Base-by-base conservation (phyloP, 2,888 invertebrate genomes). In the Pheosia tremula region DNA sequence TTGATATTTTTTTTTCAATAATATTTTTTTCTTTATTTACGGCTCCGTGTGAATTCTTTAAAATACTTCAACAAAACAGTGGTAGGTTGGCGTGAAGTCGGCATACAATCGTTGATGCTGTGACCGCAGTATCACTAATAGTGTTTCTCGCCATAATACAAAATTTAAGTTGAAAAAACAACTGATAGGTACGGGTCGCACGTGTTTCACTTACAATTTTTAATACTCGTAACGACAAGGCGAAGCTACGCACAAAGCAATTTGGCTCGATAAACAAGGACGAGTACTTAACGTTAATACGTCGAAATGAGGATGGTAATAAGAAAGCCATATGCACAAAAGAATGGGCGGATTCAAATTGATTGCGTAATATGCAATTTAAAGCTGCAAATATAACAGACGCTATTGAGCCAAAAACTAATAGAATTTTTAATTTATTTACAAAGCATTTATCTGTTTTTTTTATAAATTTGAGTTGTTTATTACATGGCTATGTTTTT, bases 141-240 rank as follows among this genome's bases (percentile, higher is more conserved):
- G 24, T 24, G 24, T 24, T 24, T 24, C 24, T 24, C 24, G 24
- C 24, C 24, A 5, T 47, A 47, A 55, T 56, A 41, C 10, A 55
- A 45, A 9, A 66, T 63, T 62, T 55, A 68, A 72, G 70, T 67
- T 68, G 66, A 68, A 72, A 74, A 75, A 77, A 72, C 67, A 73
- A 79, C 80, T 78, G 75, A 78, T 80, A 24, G 24, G 24, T 0
- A 79, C 73, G 72, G 71, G 72, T 73, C 77, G 78, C 82, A 83
- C 83, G 82, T 84, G 86, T 79, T 75, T 75, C 72, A 71, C 73
- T 74, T 69, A 72, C 78, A 74, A 75, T 75, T 79, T 75, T 86
- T 85, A n/a, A n/a, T n/a, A n/a, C n/a, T 86, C 84, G 77, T 82
- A 81, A 81, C 79, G 76, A 79, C 79, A 74, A 78, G 72, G 73